Conservation (phyloP, 2,797 vertebrate species). For the Brotula barbata region DNA sequence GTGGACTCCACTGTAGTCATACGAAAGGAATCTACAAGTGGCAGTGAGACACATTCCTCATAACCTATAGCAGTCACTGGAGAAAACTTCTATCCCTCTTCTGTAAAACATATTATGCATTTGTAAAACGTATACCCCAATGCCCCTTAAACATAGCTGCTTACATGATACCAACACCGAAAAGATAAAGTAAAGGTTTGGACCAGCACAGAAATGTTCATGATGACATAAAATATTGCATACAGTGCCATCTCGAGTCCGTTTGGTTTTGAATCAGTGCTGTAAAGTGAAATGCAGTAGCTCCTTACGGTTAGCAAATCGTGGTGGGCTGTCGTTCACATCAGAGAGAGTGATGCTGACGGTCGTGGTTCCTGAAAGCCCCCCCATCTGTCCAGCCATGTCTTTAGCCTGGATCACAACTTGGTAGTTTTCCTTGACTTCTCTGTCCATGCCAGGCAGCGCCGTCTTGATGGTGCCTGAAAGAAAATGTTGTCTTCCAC, state of each 20-base stretch:
- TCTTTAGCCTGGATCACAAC: constrained; percentile 98
- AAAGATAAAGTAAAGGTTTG: too few species aligned
- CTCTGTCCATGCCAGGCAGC: constrained; percentile 95
- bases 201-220: too few species aligned
- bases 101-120: too few species aligned
- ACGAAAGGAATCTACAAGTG: constrained; percentile 87
- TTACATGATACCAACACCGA: too few species aligned
- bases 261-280: too few species aligned
- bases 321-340: constrained; percentile 95
- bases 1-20: constrained; percentile 87
- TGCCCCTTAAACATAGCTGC: too few species aligned
- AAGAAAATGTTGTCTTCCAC: neutral
- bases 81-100: too few species aligned
- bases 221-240: too few species aligned
- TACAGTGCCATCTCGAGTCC: too few species aligned
- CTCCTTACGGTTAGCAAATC: constrained; percentile 91
- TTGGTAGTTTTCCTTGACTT: constrained; percentile 93
- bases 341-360: constrained; percentile 94
- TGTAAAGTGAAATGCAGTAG: neutral
- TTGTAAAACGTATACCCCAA: too few species aligned
- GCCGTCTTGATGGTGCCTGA: constrained; percentile 94
- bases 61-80: too few species aligned
- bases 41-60: neutral
- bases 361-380: constrained; percentile 91
- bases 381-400: constrained; percentile 98